A percentile compares a stretch with the other conserved stretches of the same genome.
Conservation (phyloP, 2,113 vertebrate species). For the Entomyzon cyanotis region DNA sequence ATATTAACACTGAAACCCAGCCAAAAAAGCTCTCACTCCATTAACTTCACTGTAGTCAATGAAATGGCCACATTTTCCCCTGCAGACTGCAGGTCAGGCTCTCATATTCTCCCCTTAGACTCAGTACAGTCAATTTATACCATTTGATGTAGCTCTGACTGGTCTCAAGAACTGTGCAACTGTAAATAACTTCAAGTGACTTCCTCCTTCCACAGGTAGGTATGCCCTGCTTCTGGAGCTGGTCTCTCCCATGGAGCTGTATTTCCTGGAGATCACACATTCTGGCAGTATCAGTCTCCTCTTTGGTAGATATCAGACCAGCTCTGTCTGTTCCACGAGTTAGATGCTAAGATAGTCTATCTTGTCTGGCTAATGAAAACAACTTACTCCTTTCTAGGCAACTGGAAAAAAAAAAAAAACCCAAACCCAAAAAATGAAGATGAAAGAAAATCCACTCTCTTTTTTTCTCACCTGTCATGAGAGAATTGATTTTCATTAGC, state of each 20-base stretch:
- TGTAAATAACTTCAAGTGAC: neutral
- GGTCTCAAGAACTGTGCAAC: neutral
- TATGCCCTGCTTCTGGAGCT: neutral
- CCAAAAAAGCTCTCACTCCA: neutral
- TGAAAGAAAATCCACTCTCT: neutral
- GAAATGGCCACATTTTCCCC: neutral
- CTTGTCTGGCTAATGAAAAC: neutral
- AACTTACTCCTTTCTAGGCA: neutral
- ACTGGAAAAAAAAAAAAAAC: neutral
- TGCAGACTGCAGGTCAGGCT: neutral
- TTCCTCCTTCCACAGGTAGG: neutral
- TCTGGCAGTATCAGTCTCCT: neutral
- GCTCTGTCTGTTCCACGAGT: neutral
- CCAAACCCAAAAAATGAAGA: neutral
- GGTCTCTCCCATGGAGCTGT: neutral
- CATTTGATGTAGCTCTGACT: neutral
- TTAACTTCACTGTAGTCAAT: neutral
- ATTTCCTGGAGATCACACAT: neutral
- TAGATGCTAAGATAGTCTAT: neutral
- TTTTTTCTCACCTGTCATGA: neutral
- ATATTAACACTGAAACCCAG: neutral
- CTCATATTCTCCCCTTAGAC: neutral
- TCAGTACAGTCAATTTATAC: neutral
- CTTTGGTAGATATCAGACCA: neutral
- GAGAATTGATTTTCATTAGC: neutral